A percentile compares a stretch with the other conserved stretches of the same genome.
Conservation (phyloP, 2,888 invertebrate species). For the Dynastes grantii region DNA sequence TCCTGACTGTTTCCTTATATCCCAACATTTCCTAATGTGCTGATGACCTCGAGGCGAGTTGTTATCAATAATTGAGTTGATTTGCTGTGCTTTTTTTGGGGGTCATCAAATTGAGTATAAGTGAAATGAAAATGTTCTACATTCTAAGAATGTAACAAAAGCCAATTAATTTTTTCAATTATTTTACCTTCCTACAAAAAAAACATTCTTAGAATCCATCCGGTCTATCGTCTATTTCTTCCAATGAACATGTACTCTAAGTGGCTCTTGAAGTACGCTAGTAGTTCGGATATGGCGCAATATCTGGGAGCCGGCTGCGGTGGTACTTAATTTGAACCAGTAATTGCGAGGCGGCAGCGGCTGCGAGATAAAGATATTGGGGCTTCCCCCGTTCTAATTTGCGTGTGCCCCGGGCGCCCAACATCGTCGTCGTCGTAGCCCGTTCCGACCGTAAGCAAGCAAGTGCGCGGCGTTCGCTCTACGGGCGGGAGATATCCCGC, state of each 20-base stretch:
- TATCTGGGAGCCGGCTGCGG: constrained; percentile 66
- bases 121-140: too few relatives aligned
- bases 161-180: too few relatives aligned
- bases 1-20: too few relatives aligned
- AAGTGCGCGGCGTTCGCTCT: not conserved
- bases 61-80: too few relatives aligned
- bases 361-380: constrained; percentile 59
- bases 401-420: constrained; percentile 49
- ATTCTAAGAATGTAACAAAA: too few relatives aligned
- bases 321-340: constrained; percentile 71
- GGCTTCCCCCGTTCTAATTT: constrained; percentile 57
- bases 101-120: too few relatives aligned
- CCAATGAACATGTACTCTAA: constrained; percentile 39
- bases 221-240: constrained; percentile 27
- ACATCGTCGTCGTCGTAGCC: not conserved
- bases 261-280: constrained; percentile 6
- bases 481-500: constrained; percentile 16
- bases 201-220: too few relatives aligned
- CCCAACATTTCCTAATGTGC: too few relatives aligned
- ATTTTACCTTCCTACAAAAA: too few relatives aligned
- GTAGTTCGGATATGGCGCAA: constrained; percentile 54
- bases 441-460: constrained; percentile 8
- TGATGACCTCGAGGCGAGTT: too few relatives aligned
- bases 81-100: too few relatives aligned
- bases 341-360: constrained; percentile 68